Conservation (phyloP, 2,797 vertebrate genomes). For the Morus bassanus region DNA sequence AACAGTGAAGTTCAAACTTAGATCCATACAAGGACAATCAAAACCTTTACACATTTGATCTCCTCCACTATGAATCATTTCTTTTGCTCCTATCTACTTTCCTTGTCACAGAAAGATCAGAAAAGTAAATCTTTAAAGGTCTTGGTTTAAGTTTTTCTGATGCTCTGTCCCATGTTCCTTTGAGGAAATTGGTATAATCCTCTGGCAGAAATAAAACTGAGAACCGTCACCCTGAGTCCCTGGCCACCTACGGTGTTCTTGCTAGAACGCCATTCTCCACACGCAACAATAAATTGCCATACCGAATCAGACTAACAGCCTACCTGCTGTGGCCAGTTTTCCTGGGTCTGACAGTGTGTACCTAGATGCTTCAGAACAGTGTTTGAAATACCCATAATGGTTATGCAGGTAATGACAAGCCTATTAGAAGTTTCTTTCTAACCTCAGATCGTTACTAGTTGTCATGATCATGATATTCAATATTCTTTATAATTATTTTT, state of each 20-base stretch:
- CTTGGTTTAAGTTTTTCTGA: neutral
- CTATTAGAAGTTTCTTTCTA: neutral
- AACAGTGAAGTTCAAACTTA: slow-evolving; percentile 3
- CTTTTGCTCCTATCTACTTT: neutral
- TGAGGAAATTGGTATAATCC: neutral
- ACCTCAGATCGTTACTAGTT: neutral
- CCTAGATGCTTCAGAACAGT: neutral
- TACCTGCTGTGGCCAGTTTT: neutral
- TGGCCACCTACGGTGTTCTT: neutral
- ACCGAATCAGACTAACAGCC: neutral
- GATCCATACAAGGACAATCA: neutral
- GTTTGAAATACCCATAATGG: neutral
- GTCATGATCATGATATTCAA: neutral
- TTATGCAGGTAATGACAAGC: neutral
- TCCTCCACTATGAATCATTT: neutral
- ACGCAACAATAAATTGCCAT: neutral
- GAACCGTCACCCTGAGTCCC: neutral
- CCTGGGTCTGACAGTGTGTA: neutral
- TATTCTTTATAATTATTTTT: neutral
- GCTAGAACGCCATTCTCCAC: neutral
- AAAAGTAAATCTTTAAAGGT: neutral
- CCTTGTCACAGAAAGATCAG: neutral
- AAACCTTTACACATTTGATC: neutral
- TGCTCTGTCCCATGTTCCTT: neutral
- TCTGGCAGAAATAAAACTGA: neutral